Evolutionary conservation across 2,113 vertebrate genomes (phyloP), one percentile per base, ranked within the genome.

Genomic region (Tautogolabrus adspersus): DNA sequence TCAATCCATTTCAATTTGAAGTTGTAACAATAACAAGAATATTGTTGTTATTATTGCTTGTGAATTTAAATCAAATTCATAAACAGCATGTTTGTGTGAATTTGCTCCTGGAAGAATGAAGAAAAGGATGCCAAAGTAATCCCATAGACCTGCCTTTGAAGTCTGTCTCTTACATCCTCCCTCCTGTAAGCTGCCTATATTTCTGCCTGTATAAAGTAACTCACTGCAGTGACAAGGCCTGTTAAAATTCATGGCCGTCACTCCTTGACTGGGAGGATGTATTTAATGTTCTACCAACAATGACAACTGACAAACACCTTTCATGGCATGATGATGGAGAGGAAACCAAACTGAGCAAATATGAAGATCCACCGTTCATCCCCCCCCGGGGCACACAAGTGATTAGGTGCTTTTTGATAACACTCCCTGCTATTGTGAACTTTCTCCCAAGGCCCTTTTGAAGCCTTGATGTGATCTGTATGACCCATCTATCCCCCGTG

Each of bases 391-490:
- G 55, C 19, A 21, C 37, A 64, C 58, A 49, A 73, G 75, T 89
- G 86, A 93, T 88, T 85, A 76, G 83, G 23, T 77, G 42, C 83
- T 84, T 81, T 89, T 80, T 81, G 83, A 91, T 84, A 76, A 79
- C 71, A 54, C 63, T 82, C 80, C 22, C 51, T 34, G 38, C 84
- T 76, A 82, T 89, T 84, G 79, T 79, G 81, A 89, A 88, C 86
- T 90, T 92, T 92, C 84, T 88, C 82, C 83, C 63, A 66, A 78
- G 83, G 79, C 83, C 71, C 59, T 72, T 70, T 63, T 57, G 74
- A 66, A 77, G 77, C 80, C 86, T 88, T 86, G 85, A 82, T 82
- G 72, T 77, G 65, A 73, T 82, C 60, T 85, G 83, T 73, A 75
- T 83, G 83, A 83, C 83, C 85, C 83, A 79, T 91, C 84, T 77